Base-by-base conservation (phyloP, 2,113 vertebrate genomes). In the Nycticryphes semicollaris region DNA sequence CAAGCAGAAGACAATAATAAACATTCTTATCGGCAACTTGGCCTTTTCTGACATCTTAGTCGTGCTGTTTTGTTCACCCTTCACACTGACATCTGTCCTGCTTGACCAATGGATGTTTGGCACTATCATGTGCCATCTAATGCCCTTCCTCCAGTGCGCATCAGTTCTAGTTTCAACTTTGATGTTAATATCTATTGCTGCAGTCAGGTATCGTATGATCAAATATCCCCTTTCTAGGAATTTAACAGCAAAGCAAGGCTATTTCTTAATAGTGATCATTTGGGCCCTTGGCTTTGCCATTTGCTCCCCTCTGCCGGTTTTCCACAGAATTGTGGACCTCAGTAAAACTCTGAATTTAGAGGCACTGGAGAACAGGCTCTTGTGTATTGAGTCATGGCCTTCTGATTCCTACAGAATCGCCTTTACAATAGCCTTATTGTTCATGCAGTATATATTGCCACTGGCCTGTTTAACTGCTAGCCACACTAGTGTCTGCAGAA, bases 11-110 rank as follows among this genome's bases (percentile, higher is more conserved):
- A 98, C 98, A 6, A 96, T 98, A 17, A 98, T 98, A 60, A 99
- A 98, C 68, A 97, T 98, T 77, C 98, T 99, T n/a, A 98, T 99
- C 33, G 97, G 98, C 48, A 98, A 98, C 73, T 69, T 99, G 91
- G 98, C 98, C 28, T 98, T 99, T 93, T 98, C 98, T n/a, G 98
- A 99, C 90, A 98, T 98, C 87, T 95, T 99, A 89, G 98, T 99
- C 23, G 98, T 98, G 41, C 82, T 99, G 9, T 98, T 99, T 76
- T 98, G 98, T 74, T 98, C 98, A 1, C 98, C 98, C 37, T 99
- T 98, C 84, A 99, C 98, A 0, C 93, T 99, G 87, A 98, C 98
- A 7, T 98, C 98, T 0, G 82, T 98, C 56, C 78, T 99, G 77
- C 96, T 99, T 67, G 98, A 99, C 91, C 98, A 98, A 7, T 98